phyloP scores from a whole-genome alignment of 2,797 vertebrate genomes.

The Cyprinodon diabolis region DNA sequence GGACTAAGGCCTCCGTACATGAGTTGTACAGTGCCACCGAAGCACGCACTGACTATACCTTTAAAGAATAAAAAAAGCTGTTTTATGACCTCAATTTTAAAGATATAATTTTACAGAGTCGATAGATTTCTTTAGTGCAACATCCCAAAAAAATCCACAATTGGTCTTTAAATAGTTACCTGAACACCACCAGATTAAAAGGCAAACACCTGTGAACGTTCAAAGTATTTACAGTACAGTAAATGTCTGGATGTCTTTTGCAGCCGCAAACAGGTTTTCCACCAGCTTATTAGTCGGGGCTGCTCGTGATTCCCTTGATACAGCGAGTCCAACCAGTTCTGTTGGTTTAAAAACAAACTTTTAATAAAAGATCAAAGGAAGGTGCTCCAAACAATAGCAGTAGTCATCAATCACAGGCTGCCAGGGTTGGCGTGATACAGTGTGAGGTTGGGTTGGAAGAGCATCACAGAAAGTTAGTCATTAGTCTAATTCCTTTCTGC shows the following conservation, averaged over 20 bases:
- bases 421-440: slow-evolving; percentile 45
- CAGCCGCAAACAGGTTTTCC: background rate
- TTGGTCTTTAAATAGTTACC: background rate
- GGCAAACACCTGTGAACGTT: background rate
- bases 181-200: background rate
- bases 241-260: background rate
- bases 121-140: background rate
- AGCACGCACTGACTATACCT: too few species aligned
- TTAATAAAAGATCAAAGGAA: slow-evolving; percentile 73
- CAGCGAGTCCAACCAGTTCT: slow-evolving; percentile 38
- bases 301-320: slow-evolving; percentile 28
- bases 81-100: too few species aligned
- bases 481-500: slow-evolving; percentile 40
- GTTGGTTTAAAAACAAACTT: slow-evolving; percentile 54
- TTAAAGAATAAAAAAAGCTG: too few species aligned
- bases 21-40: too few species aligned
- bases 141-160: background rate
- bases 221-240: background rate
- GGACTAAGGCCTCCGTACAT: too few species aligned
- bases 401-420: slow-evolving; percentile 69
- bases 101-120: background rate
- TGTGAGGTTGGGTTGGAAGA: slow-evolving; percentile 62
- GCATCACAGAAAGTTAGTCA: slow-evolving; percentile 71
- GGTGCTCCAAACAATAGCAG: slow-evolving; percentile 45
- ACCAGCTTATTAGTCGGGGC: slow-evolving; percentile 7